A percentile compares a stretch with the other conserved stretches of the same genome.
Evolutionary conservation across 2,888 invertebrate species (phyloP).

Genomic region (Chouioia cunea): DNA sequence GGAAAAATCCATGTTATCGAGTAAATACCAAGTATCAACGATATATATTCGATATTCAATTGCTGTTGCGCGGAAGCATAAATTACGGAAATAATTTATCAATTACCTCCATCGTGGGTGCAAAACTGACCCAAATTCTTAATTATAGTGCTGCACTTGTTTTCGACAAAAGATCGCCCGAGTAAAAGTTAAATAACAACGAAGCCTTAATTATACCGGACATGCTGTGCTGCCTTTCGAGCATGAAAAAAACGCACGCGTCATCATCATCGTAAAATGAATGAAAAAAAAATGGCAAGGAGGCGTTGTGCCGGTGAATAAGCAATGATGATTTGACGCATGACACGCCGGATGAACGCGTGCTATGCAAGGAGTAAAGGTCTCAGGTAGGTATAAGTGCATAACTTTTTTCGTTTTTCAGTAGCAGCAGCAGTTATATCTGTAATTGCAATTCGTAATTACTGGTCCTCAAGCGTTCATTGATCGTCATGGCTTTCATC

Average conservation of each 20-base stretch:
- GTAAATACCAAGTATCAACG: too few relatives aligned
- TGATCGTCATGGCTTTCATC: slow-evolving; percentile 35
- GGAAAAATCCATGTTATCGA: too few relatives aligned
- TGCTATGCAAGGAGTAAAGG: too few relatives aligned
- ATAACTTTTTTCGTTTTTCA: slow-evolving; percentile 18
- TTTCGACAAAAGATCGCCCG: neutral
- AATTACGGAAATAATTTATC: too few relatives aligned
- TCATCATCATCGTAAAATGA: neutral
- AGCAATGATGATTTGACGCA: too few relatives aligned
- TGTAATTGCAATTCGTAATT: slow-evolving; percentile 37
- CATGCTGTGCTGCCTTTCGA: neutral
- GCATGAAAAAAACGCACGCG: slow-evolving; percentile 12
- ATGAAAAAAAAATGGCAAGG: neutral
- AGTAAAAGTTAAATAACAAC: slow-evolving; percentile 29
- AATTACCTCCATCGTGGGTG: too few relatives aligned
- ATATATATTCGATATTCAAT: too few relatives aligned
- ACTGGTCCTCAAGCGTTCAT: slow-evolving; percentile 1
- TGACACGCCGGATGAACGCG: too few relatives aligned
- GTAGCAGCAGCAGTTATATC: slow-evolving; percentile 44
- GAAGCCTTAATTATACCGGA: slow-evolving; percentile 4
- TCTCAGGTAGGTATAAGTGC: too few relatives aligned
- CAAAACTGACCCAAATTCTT: too few relatives aligned
- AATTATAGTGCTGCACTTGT: neutral
- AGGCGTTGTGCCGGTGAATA: neutral
- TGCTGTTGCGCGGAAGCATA: too few relatives aligned